phyloP scores from a whole-genome alignment of 1,140 invertebrate species.

The Lasioglossum baleicum region DNA sequence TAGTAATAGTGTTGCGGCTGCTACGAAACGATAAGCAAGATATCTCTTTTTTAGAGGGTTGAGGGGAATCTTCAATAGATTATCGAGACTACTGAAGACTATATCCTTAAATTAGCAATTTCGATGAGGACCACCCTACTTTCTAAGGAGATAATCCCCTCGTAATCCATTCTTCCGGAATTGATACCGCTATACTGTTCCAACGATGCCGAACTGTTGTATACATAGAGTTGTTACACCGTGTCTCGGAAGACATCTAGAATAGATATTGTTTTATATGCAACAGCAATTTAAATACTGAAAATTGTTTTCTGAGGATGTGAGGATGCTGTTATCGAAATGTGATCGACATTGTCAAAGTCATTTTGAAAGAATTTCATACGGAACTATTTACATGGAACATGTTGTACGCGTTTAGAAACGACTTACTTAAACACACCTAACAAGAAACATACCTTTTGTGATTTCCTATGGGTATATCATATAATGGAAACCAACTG shows the following conservation, averaged over 20 bases:
- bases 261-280: slow-evolving; percentile 32
- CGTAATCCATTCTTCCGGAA: slow-evolving; percentile 17
- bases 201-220: slow-evolving; percentile 21
- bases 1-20: slow-evolving; percentile 39
- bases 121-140: background rate
- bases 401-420: slow-evolving; percentile 23
- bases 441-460: slow-evolving; percentile 21
- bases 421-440: slow-evolving; percentile 18
- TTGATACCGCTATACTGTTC: slow-evolving; percentile 12
- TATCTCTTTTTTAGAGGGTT: background rate
- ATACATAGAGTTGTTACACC: slow-evolving; percentile 38
- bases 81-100: background rate
- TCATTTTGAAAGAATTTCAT: slow-evolving; percentile 38
- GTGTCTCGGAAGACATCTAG: slow-evolving; percentile 15
- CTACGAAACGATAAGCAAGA: slow-evolving; percentile 23
- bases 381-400: slow-evolving; percentile 19
- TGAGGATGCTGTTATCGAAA: slow-evolving; percentile 18
- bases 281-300: slow-evolving; percentile 29
- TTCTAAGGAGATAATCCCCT: background rate
- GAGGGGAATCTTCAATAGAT: slow-evolving; percentile 8
- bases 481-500: slow-evolving; percentile 32
- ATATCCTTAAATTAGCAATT: background rate
- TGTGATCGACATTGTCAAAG: background rate
- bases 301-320: slow-evolving; percentile 16
- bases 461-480: slow-evolving; percentile 18